phyloP scores from a whole-genome alignment of 2,888 invertebrate genomes.

The Rhodophaea formosa region DNA sequence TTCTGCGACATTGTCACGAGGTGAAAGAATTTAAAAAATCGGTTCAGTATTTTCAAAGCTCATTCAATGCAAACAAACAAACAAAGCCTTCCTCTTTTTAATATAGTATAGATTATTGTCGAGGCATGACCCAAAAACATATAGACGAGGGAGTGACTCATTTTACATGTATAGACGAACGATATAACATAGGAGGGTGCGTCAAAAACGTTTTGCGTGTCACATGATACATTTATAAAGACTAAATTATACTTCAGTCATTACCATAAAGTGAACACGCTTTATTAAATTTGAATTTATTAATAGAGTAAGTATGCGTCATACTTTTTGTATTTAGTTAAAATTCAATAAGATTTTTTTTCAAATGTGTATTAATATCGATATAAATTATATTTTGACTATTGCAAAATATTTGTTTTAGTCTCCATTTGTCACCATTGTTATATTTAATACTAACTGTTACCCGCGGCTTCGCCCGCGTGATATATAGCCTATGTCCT shows the following conservation, averaged over 20 bases:
- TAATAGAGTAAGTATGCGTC: not conserved
- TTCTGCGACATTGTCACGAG: no score
- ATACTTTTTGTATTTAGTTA: not conserved
- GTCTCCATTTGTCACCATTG: no score
- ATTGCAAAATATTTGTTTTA: no score
- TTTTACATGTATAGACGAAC: not conserved
- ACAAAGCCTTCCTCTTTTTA: not conserved
- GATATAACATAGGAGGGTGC: conserved; percentile 7
- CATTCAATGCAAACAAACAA: not conserved
- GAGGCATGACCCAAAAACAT: not conserved
- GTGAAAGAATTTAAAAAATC: no score
- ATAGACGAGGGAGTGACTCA: not conserved
- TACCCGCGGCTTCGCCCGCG: no score
- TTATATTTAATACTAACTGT: no score
- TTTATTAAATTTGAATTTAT: not conserved
- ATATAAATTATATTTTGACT: no score
- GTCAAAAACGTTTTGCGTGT: conserved; percentile 1
- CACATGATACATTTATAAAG: conserved; percentile 3
- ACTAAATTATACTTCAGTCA: not conserved
- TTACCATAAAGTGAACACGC: not conserved
- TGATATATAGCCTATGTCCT: no score
- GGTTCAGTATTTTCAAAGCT: no score
- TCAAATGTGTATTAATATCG: no score
- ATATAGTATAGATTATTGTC: not conserved
- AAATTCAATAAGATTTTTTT: not conserved